These are phyloP conservation scores for Drosophila murphyi DNA, from an alignment of 1,140 invertebrate species.

Conservation along the genomic window DNA sequence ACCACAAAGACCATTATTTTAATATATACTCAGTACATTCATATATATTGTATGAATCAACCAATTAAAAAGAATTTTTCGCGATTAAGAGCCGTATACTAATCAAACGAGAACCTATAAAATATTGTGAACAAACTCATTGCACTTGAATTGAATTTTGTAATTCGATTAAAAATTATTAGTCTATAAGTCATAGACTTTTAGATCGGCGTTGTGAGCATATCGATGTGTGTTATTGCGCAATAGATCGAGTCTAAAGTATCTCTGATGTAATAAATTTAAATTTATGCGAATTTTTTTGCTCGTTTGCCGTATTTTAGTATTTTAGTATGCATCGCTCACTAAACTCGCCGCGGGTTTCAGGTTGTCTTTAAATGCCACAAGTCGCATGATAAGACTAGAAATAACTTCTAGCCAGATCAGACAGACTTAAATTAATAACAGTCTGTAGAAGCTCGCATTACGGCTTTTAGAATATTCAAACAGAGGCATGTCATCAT, in stretches of 20 bases:
- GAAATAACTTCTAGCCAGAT: slow-evolving; percentile 2
- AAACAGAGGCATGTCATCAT: background rate
- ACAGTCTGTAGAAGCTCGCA: background rate
- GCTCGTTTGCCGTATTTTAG: slow-evolving; percentile 38
- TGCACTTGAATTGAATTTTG: slow-evolving; percentile 5
- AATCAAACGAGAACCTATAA: background rate
- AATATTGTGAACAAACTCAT: background rate
- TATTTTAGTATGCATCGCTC: slow-evolving; percentile 42
- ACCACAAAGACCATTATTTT: too few species aligned
- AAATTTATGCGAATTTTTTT: slow-evolving; percentile 62
- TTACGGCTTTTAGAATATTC: slow-evolving; percentile 2
- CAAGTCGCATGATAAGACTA: slow-evolving; percentile 26
- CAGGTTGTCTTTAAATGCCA: slow-evolving; percentile 47
- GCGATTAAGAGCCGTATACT: background rate
- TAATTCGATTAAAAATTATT: background rate
- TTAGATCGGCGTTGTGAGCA: background rate
- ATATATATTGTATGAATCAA: too few species aligned
- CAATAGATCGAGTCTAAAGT: slow-evolving; percentile 37
- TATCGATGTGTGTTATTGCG: slow-evolving; percentile 29
- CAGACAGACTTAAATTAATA: slow-evolving; percentile 11
- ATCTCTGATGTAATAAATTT: slow-evolving; percentile 58
- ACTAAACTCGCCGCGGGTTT: slow-evolving; percentile 14
- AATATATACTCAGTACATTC: too few species aligned
- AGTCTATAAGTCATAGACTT: too few species aligned
- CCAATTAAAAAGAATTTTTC: too few species aligned